These are phyloP conservation scores for Yponomeuta plumbellus DNA, from an alignment of 2,888 invertebrate species.

Conservation along the genomic window DNA sequence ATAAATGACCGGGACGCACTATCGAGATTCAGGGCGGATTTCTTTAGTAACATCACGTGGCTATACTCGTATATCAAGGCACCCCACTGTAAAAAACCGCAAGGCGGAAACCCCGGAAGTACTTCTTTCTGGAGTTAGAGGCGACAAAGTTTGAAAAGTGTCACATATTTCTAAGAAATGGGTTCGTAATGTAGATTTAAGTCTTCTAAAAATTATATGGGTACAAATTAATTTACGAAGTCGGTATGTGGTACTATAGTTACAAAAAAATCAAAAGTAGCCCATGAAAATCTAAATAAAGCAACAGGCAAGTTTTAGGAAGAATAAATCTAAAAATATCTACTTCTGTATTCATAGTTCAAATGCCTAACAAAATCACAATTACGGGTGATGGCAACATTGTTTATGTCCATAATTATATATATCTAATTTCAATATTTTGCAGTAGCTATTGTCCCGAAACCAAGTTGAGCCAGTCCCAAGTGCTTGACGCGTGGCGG, in stretches of 20 bases:
- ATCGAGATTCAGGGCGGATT: constrained; percentile 50
- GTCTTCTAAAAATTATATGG: neutral
- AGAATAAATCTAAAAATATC: no score
- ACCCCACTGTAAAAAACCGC: neutral
- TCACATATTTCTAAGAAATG: no score
- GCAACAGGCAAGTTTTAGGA: no score
- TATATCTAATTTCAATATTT: constrained; percentile 14
- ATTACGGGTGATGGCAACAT: neutral
- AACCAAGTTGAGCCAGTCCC: constrained; percentile 13
- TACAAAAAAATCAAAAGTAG: no score
- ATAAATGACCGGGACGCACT: constrained; percentile 52
- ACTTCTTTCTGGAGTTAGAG: no score
- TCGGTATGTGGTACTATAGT: no score
- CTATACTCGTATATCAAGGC: constrained; percentile 1
- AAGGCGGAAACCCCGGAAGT: no score
- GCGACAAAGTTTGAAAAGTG: no score
- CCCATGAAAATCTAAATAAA: no score
- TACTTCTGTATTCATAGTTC: neutral
- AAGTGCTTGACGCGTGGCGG: neutral
- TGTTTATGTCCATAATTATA: neutral
- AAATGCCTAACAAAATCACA: neutral
- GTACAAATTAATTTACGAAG: neutral
- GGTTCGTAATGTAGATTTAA: no score
- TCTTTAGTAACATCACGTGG: constrained; percentile 30
- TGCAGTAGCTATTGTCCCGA: constrained; percentile 17